These are phyloP conservation scores for Caenorhabditis japonica DNA, from an alignment of 2,888 invertebrate species.

Conservation along the genomic window DNA sequence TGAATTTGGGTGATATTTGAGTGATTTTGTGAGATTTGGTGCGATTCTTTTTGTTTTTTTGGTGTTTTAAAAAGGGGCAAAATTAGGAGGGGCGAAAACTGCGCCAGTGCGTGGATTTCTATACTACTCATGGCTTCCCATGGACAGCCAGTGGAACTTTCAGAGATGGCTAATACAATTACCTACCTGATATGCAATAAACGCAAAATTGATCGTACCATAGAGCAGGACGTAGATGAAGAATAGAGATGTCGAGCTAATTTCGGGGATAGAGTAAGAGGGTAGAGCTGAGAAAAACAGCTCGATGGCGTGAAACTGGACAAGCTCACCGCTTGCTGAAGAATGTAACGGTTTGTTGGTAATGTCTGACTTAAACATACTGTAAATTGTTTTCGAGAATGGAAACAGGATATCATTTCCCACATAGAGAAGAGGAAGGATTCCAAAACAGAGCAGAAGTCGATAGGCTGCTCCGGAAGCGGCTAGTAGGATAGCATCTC, in stretches of 20 bases:
- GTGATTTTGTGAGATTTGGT: no score
- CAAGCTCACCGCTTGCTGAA: conserved; percentile 14
- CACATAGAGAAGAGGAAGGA: conserved; percentile 22
- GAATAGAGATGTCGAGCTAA: conserved; percentile 11
- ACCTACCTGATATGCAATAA: conserved; percentile 35
- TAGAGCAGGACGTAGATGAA: conserved; percentile 12
- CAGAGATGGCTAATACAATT: no score
- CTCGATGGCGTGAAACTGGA: conserved; percentile 38
- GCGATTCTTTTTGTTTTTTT: no score
- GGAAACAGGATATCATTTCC: conserved; percentile 31
- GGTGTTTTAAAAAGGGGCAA: no score
- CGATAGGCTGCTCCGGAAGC: conserved; percentile 38
- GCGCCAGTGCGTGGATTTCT: no score
- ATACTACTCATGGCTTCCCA: no score
- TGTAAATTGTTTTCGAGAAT: conserved; percentile 21
- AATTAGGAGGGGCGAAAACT: no score
- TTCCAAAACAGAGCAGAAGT: conserved; percentile 22
- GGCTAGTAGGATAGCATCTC: conserved; percentile 33
- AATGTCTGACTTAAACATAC: no score
- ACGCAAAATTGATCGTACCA: conserved; percentile 30
- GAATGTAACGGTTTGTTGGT: no score
- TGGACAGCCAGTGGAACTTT: no score
- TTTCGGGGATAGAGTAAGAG: conserved; percentile 20
- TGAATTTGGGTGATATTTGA: no score
- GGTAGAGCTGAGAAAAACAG: conserved; percentile 42